These are phyloP conservation scores for Psilopsiagon aurifrons DNA, from an alignment of 2,113 vertebrate species.

Conservation along the genomic window DNA sequence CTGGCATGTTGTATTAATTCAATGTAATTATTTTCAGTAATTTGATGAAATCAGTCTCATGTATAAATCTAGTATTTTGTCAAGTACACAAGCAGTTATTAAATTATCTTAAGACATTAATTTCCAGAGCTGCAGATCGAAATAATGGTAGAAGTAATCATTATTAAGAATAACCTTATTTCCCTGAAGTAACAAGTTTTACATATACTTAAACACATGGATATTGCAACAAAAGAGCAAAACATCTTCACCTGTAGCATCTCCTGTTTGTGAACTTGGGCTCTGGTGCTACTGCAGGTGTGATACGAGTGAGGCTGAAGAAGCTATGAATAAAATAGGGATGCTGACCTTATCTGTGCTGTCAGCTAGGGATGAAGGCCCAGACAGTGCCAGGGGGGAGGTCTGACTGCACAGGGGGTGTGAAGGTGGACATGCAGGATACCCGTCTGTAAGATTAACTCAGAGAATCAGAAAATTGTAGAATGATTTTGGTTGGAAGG, in stretches of 20 bases:
- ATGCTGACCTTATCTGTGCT: not conserved
- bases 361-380: not conserved
- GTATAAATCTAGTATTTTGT: slow-evolving; percentile 41
- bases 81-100: slow-evolving; percentile 7
- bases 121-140: not conserved
- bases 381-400: not conserved
- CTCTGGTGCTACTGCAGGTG: not conserved
- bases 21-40: slow-evolving; percentile 27
- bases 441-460: not conserved
- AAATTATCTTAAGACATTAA: slow-evolving; percentile 16
- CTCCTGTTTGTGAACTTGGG: not conserved
- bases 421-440: not conserved
- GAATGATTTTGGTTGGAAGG: not conserved
- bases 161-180: not conserved
- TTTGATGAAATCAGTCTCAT: slow-evolving; percentile 5
- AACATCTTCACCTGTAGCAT: not conserved
- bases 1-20: slow-evolving; percentile 29
- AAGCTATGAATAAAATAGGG: not conserved
- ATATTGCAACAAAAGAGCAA: not conserved
- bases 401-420: not conserved
- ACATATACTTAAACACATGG: not conserved
- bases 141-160: not conserved
- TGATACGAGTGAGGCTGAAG: not conserved
- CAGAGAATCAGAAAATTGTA: not conserved
- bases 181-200: not conserved